Conservation (phyloP, 2,113 vertebrate genomes). For the Callionymus lyra region DNA sequence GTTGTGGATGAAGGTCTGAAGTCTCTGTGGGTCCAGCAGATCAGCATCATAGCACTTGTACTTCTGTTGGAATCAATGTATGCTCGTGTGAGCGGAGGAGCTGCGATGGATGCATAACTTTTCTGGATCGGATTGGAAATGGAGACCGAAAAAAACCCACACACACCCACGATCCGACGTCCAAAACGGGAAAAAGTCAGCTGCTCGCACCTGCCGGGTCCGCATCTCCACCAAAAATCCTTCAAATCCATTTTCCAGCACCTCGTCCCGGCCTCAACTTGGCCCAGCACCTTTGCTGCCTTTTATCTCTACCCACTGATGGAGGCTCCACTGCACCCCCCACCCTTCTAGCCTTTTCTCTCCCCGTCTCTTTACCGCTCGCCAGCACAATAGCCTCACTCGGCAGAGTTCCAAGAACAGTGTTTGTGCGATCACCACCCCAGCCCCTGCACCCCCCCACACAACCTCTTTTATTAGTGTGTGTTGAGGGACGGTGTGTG, state of each 20-base stretch:
- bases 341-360: conserved; percentile 33
- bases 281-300: conserved; percentile 44
- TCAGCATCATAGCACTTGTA: too few species aligned
- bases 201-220: neutral
- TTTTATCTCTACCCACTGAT: conserved; percentile 35
- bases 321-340: conserved; percentile 18
- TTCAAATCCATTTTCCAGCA: conserved; percentile 9
- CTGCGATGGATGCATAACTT: too few species aligned
- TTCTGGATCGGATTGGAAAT: too few species aligned
- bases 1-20: too few species aligned
- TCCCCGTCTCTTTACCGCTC: conserved; percentile 32
- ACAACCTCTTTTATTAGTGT: conserved; percentile 34
- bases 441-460: conserved; percentile 14
- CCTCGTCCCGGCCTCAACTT: conserved; percentile 22
- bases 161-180: too few species aligned
- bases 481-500: conserved; percentile 21
- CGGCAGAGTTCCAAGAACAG: conserved; percentile 53
- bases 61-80: too few species aligned
- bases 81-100: too few species aligned
- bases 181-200: too few species aligned
- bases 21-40: too few species aligned
- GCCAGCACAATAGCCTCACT: conserved; percentile 49
- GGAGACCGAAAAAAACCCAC: too few species aligned
- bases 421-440: conserved; percentile 46
- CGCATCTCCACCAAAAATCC: neutral